phyloP scores from a whole-genome alignment of 1,140 invertebrate species.

The Battus philenor region DNA sequence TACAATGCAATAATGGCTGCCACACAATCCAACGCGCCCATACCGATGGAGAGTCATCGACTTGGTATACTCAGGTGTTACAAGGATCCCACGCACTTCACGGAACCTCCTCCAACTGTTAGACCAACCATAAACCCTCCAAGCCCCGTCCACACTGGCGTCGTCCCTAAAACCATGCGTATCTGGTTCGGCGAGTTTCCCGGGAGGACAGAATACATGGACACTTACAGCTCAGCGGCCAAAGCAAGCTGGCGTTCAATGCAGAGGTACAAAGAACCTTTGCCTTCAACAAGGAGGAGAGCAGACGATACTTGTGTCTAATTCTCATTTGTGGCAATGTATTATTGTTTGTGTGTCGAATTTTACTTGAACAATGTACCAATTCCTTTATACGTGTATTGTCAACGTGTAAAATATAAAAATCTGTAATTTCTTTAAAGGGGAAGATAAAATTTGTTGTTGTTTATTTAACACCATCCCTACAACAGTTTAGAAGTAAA shows the following conservation, averaged over 20 bases:
- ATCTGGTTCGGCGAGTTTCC: constrained; percentile 73
- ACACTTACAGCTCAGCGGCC: constrained; percentile 76
- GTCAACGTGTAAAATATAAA: background rate
- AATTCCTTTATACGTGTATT: no score
- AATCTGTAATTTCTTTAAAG: constrained; percentile 14
- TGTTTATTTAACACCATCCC: background rate
- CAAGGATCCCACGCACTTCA: constrained; percentile 60
- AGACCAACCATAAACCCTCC: constrained; percentile 56
- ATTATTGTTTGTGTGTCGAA: no score
- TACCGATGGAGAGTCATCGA: constrained; percentile 51
- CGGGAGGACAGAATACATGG: constrained; percentile 78
- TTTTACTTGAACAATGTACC: no score
- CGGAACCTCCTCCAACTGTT: constrained; percentile 41
- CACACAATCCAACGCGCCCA: constrained; percentile 48
- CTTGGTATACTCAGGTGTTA: constrained; percentile 57
- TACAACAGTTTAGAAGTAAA: no score
- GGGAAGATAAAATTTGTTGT: constrained; percentile 27
- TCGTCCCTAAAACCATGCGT: constrained; percentile 56
- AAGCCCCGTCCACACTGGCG: constrained; percentile 43
- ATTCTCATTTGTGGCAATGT: background rate
- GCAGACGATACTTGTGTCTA: constrained; percentile 66
- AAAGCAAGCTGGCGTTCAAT: constrained; percentile 76
- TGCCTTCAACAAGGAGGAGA: constrained; percentile 76
- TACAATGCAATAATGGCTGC: constrained; percentile 59
- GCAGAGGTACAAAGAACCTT: constrained; percentile 77